Base-by-base conservation (phyloP, 2,888 invertebrate genomes). In the Folsomia manolachei region DNA sequence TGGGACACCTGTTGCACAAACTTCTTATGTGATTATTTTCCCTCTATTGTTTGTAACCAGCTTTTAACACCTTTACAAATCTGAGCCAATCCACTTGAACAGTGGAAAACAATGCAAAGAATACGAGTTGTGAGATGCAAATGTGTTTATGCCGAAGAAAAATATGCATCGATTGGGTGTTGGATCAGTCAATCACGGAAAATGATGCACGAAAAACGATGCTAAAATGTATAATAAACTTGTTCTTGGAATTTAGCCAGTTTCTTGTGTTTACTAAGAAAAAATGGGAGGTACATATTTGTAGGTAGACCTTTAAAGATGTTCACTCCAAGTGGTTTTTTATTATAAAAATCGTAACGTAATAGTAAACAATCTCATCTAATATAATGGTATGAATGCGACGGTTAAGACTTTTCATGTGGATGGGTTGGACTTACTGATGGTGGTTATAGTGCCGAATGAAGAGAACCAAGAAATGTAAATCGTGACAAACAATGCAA, bases 401-500 rank as follows among this genome's bases (percentile, higher is more conserved):
- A n/a, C n/a, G n/a, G 56, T 56, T 19, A 56, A 21, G n/a, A n/a
- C 56, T 7, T 19, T 7, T 56, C 19, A 21, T 56, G 56, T 56
- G 56, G 56, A 19, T n/a, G 56, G 56, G 18, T 7, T 7, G 21
- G 21, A 19, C 19, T 56, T 56, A 56, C 19, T 14, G 39, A 39
- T 9, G 39, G 39, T 39, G 39, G 39, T 39, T 39, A 14, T 39
- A 39, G 39, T 39, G 39, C 7, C 39, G 39, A 39, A 14, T 39
- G 39, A 39, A 39, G 39, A n/a, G n/a, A n/a, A 39, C 39, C 39
- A 39, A 39, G 39, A 39, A 64, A 27, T 27, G 65, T 53, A 52
- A 73, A 56, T 72, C 72, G 72, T 75, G 74, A 75, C 71, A 71
- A n/a, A 72, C 71, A 72, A 75, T 73, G 72, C 75, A 75, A 75